Conservation (phyloP, 2,797 vertebrate genomes). For the Lagocephalus sceleratus region DNA sequence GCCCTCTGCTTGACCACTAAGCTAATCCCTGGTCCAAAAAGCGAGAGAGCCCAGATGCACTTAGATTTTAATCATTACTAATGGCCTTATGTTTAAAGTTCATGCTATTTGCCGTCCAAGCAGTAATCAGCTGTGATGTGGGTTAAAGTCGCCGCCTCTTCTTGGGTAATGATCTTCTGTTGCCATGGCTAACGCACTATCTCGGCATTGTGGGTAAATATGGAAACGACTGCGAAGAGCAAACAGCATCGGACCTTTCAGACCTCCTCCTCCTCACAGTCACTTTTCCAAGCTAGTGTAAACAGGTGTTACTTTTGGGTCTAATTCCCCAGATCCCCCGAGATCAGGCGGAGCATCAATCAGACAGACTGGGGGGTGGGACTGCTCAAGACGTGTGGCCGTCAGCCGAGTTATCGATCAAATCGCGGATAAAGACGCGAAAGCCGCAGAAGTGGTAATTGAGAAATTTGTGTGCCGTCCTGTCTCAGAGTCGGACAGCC, state of each 20-base stretch:
- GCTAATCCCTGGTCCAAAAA: slow-evolving; percentile 60
- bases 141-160: background rate
- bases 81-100: slow-evolving; percentile 47
- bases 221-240: background rate
- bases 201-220: background rate
- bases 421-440: slow-evolving; percentile 16
- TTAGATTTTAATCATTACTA: slow-evolving; percentile 59
- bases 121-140: slow-evolving; percentile 7
- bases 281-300: background rate
- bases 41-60: slow-evolving; percentile 42
- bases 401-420: slow-evolving; percentile 10
- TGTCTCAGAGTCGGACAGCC: slow-evolving; percentile 3
- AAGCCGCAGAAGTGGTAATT: slow-evolving; percentile 3
- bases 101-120: slow-evolving; percentile 2
- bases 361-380: slow-evolving; percentile 9
- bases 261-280: background rate
- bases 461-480: slow-evolving; percentile 1
- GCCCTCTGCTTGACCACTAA: slow-evolving; percentile 35
- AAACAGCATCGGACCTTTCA: too few relatives aligned
- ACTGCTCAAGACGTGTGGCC: slow-evolving; percentile 20
- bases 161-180: background rate
- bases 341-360: slow-evolving; percentile 8
- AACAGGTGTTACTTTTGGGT: slow-evolving; percentile 11
- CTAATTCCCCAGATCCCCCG: slow-evolving; percentile 19
- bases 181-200: background rate